These are phyloP conservation scores for Drosophila austrosaltans DNA, from an alignment of 2,888 invertebrate genomes.

Conservation along the genomic window DNA sequence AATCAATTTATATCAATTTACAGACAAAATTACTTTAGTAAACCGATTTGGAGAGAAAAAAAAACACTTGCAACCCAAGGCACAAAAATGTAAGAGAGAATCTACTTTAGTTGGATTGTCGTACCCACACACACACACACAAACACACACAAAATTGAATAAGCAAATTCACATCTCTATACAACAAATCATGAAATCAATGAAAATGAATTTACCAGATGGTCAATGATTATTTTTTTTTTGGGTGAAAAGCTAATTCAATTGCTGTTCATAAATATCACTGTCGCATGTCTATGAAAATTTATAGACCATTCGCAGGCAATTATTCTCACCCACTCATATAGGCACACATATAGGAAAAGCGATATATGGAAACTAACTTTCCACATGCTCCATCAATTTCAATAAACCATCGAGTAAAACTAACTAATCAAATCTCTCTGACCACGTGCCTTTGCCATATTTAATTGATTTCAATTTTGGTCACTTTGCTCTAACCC, in stretches of 20 bases:
- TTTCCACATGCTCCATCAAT: conserved; percentile 37
- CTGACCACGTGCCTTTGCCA: conserved; percentile 53
- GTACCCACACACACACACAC: not conserved
- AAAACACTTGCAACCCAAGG: conserved; percentile 12
- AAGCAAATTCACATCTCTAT: conserved; percentile 19
- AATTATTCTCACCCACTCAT: conserved; percentile 4
- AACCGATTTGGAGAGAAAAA: not conserved
- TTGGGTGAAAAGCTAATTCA: conserved; percentile 22
- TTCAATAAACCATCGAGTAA: conserved; percentile 44
- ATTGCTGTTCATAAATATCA: conserved; percentile 22
- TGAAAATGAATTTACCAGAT: conserved; percentile 37
- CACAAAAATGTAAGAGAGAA: conserved; percentile 4
- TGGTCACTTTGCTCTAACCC: conserved; percentile 57
- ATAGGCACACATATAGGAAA: not conserved
- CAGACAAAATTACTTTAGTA: conserved; percentile 2
- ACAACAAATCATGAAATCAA: conserved; percentile 10
- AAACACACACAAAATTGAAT: conserved; percentile 14
- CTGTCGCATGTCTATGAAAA: conserved; percentile 20
- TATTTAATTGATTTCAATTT: conserved; percentile 72
- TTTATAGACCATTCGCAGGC: conserved; percentile 31
- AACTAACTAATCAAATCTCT: conserved; percentile 47
- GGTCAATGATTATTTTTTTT: conserved; percentile 4
- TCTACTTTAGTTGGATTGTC: conserved; percentile 36
- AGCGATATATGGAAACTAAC: conserved; percentile 22
- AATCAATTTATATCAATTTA: conserved; percentile 9